A percentile compares a stretch with the other conserved stretches of the same genome.
Evolutionary conservation across 37 sponge, comb jelly and placozoan species (phyloP).

Genomic region (Mnemiopsis leidyi): DNA sequence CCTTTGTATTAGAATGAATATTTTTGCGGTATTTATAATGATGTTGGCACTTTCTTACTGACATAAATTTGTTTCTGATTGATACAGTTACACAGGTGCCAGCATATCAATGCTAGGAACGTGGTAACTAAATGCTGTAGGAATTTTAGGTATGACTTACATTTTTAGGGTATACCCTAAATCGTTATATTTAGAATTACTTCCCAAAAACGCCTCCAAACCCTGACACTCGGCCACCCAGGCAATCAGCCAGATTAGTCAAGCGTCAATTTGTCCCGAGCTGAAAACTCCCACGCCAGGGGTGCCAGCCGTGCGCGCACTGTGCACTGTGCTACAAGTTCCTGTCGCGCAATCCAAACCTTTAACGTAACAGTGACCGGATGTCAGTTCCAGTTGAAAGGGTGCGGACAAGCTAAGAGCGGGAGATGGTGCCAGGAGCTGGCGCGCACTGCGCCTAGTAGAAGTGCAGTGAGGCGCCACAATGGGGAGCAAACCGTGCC

Average conservation of each 20-base stretch:
- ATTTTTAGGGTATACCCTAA: not conserved
- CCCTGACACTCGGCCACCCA: not conserved
- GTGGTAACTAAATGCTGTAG: not conserved
- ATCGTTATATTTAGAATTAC: not conserved
- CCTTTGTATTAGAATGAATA: not conserved
- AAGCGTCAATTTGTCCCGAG: not conserved
- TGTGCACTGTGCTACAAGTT: not conserved
- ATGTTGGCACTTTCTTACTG: not conserved
- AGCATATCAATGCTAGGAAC: not conserved
- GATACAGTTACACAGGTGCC: not conserved
- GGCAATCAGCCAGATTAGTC: not conserved
- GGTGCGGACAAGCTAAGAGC: not conserved
- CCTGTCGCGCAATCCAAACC: not conserved
- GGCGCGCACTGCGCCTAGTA: not conserved
- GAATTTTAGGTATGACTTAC: not conserved
- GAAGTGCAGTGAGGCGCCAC: not conserved
- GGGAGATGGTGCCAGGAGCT: not conserved
- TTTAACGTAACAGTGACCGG: not conserved
- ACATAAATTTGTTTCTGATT: not conserved
- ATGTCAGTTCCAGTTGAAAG: not conserved
- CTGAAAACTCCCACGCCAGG: not conserved
- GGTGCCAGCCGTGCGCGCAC: not conserved
- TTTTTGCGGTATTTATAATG: not conserved
- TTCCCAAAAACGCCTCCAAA: too few relatives aligned
- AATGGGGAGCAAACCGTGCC: not conserved